Evolutionary conservation across 2,113 vertebrate species (phyloP).

Genomic region (Pollimyrus isidori): DNA sequence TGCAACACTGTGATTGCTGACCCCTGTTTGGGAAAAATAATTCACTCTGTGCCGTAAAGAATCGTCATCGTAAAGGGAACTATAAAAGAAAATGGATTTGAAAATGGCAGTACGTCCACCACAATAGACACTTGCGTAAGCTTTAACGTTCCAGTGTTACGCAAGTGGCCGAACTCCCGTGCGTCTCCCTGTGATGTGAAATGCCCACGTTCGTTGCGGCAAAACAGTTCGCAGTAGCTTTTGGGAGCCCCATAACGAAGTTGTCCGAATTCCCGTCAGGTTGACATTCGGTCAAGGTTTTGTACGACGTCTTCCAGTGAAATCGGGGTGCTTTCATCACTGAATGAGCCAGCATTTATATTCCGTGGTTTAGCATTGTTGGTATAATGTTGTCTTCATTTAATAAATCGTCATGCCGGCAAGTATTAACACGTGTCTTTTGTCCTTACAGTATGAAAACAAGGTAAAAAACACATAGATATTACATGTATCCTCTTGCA

Average conservation of each 20-base stretch:
- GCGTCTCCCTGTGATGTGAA: background rate
- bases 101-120: background rate
- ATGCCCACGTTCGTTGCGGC: background rate
- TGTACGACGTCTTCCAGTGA: background rate
- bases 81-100: background rate
- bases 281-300: background rate
- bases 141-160: background rate
- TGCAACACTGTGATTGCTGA: background rate
- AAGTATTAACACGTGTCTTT: slow-evolving; percentile 43
- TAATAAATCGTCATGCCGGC: slow-evolving; percentile 18
- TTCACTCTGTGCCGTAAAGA: background rate
- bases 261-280: background rate
- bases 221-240: background rate
- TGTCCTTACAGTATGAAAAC: slow-evolving; percentile 74
- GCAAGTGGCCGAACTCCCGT: background rate
- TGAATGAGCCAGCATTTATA: background rate
- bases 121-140: background rate
- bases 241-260: background rate
- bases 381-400: background rate
- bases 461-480: slow-evolving; percentile 72
- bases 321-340: background rate
- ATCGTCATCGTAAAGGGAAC: background rate
- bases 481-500: slow-evolving; percentile 58
- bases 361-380: background rate
- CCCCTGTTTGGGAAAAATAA: slow-evolving; percentile 11